Conservation (phyloP, 2,888 invertebrate species). For the Liodrosophila aerea region DNA sequence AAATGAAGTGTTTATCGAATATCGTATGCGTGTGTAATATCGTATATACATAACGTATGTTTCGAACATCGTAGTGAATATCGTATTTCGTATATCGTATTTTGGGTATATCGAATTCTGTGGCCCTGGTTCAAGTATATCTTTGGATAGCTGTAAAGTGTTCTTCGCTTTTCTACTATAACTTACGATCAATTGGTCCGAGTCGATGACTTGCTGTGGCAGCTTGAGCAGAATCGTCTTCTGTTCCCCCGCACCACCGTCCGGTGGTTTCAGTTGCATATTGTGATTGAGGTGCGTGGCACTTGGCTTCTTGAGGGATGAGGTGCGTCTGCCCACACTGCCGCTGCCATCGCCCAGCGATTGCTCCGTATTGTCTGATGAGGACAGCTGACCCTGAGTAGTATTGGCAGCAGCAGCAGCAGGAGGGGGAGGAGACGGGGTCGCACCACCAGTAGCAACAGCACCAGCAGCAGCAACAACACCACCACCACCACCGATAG, state of each 20-base stretch:
- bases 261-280: constrained; percentile 56
- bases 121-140: too few relatives aligned
- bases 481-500: constrained; percentile 1
- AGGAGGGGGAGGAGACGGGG: not conserved
- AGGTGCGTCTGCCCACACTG: constrained; percentile 47
- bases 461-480: not conserved
- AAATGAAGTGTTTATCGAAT: too few relatives aligned
- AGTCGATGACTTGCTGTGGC: constrained; percentile 79
- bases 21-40: too few relatives aligned
- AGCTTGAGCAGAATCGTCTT: constrained; percentile 82
- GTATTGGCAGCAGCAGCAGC: not conserved
- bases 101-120: constrained; percentile 9
- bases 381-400: constrained; percentile 58
- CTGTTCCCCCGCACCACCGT: constrained; percentile 63
- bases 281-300: constrained; percentile 20
- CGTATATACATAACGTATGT: too few relatives aligned
- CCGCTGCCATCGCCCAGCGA: constrained; percentile 64
- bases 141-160: not conserved
- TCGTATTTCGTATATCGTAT: not conserved
- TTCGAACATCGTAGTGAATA: too few relatives aligned
- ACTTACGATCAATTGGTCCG: constrained; percentile 82
- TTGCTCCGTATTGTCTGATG: constrained; percentile 82
- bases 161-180: constrained; percentile 2
- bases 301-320: constrained; percentile 76
- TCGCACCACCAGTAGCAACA: not conserved